Evolutionary conservation across 23 tunicate genomes (phyloP).

Genomic region (Trididemnum clinides): DNA sequence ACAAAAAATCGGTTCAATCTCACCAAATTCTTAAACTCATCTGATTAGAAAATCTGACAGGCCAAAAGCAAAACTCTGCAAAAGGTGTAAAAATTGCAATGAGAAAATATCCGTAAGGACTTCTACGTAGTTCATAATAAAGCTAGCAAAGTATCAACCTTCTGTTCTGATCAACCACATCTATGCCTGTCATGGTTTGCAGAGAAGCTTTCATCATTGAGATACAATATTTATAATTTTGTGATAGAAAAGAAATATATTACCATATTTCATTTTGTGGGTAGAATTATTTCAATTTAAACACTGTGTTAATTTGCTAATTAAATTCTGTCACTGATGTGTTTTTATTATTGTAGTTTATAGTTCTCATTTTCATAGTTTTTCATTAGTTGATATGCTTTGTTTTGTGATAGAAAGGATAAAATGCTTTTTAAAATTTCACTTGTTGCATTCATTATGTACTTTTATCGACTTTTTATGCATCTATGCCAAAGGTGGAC

Average conservation of each 20-base stretch:
- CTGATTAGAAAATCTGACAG: not conserved
- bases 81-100: not conserved
- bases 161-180: not conserved
- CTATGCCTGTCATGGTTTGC: not conserved
- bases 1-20: not conserved
- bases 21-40: not conserved
- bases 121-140: not conserved
- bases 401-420: not conserved
- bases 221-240: not conserved
- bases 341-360: not conserved
- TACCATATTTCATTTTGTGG: not conserved
- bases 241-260: not conserved
- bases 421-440: not conserved
- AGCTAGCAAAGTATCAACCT: not conserved
- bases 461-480: not conserved
- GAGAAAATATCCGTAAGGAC: not conserved
- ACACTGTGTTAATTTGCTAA: not conserved
- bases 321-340: not conserved
- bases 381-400: not conserved
- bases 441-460: not conserved
- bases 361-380: not conserved
- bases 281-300: not conserved
- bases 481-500: too few species aligned
- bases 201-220: not conserved
- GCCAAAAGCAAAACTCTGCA: not conserved